Evolutionary conservation across 2,888 invertebrate genomes (phyloP).

Genomic region (Scaptomyza reducta): DNA sequence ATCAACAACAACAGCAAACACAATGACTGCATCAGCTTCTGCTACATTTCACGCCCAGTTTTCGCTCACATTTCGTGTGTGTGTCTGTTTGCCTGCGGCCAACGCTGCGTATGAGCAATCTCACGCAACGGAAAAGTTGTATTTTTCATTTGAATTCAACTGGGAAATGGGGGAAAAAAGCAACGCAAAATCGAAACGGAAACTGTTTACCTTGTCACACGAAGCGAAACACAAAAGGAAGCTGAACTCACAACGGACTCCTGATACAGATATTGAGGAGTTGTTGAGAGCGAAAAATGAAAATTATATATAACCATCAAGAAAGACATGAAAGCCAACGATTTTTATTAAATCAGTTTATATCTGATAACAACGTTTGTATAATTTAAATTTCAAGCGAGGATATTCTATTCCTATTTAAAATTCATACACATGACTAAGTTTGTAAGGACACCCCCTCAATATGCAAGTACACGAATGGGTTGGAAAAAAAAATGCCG

Average conservation of each 20-base stretch:
- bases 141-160: conserved; percentile 38
- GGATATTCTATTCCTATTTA: not conserved
- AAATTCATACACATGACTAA: not conserved
- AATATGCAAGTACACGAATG: not conserved
- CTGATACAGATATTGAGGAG: not conserved
- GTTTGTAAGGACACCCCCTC: conserved; percentile 14
- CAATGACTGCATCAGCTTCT: conserved; percentile 21
- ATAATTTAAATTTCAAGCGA: not conserved
- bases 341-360: not conserved
- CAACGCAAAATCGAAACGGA: conserved; percentile 50
- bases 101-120: conserved; percentile 68
- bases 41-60: conserved; percentile 36
- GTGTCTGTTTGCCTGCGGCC: conserved; percentile 14
- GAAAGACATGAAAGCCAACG: conserved; percentile 14
- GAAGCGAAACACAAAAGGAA: not conserved
- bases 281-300: not conserved
- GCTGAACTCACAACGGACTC: conserved; percentile 9
- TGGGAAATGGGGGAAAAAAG: conserved; percentile 16
- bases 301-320: conserved; percentile 6
- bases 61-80: conserved; percentile 1
- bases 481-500: conserved; percentile 21
- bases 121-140: conserved; percentile 48
- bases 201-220: conserved; percentile 50
- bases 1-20: conserved; percentile 8
- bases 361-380: not conserved